These are phyloP conservation scores for Passer montanus DNA, from an alignment of 2,113 vertebrate species.

Conservation along the genomic window DNA sequence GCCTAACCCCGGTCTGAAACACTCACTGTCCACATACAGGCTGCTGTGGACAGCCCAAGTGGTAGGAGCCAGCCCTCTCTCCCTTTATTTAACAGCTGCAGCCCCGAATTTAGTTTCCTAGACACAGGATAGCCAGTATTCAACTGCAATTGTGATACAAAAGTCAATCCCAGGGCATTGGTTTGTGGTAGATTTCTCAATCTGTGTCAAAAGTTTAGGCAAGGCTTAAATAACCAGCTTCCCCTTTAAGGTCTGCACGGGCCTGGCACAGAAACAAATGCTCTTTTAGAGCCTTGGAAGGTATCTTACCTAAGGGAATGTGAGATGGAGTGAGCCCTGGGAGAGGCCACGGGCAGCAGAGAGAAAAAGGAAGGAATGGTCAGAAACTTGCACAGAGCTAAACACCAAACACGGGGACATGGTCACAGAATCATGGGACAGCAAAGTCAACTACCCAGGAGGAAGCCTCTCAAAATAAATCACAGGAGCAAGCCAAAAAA, in stretches of 20 bases:
- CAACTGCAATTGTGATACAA: not conserved
- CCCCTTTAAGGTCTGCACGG: not conserved
- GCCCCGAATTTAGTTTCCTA: not conserved
- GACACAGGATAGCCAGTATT: not conserved
- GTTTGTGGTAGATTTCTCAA: not conserved
- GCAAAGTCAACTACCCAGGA: not conserved
- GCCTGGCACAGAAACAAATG: not conserved
- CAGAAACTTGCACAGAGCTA: not conserved
- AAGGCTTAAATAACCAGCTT: not conserved
- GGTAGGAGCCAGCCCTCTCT: not conserved
- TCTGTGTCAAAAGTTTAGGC: not conserved
- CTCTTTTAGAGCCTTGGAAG: not conserved
- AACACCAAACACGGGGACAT: rapidly evolving
- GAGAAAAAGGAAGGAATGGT: constrained; percentile 51
- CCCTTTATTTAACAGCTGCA: not conserved
- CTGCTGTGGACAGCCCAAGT: not conserved
- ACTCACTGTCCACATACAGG: not conserved
- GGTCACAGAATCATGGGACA: not conserved
- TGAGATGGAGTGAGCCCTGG: constrained; percentile 94
- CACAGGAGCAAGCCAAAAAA: not conserved
- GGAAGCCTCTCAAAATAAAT: not conserved
- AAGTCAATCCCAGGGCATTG: not conserved
- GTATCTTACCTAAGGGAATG: constrained; percentile 95
- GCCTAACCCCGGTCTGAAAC: rapidly evolving
- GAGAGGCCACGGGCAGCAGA: constrained; percentile 72